Evolutionary conservation across 2,113 vertebrate species (phyloP), one percentile per base, ranked within the genome.

Genomic region (Sprattus sprattus): DNA sequence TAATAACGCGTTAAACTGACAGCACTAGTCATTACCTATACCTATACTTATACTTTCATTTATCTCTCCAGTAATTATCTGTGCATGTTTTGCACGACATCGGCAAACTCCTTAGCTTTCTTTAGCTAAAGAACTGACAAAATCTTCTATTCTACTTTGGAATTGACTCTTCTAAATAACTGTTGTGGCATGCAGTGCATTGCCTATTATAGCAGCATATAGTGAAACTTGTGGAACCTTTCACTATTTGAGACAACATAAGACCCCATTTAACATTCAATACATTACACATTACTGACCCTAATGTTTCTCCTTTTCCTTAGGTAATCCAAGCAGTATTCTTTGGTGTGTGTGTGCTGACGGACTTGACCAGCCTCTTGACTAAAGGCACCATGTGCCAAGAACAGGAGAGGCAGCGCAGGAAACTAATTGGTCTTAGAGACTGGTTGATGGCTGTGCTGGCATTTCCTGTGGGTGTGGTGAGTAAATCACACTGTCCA

Each of bases 401-500:
- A 89, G 98, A 99, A 87, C 98, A 99, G 93, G 97, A 99, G 91
- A 93, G 97, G 45, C 98, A 99, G 92, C 94, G 99, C 57, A 96
- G 90, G 93, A 99, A 99, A 89, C 96, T 99, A 47, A 97, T 99
- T 88, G 93, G 96, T 28, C 96, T 99, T 64, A 93, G 98, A 81
- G 98, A 99, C 94, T 99, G 98, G 98, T 94, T 99, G 92, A 96
- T 99, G 95, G 97, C 98, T 0, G 97, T 99, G 44, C 87, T 99
- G 87, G 98, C 98, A 86, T 99, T 99, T 89, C 98, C 98, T 39
- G 94, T 98, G 6, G 98, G 98, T 90, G 95, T 97, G 94, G 98
- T 99, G 94, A 97, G 98, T 96, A 78, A 71, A 71, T 71, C 18
- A 22, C 20, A 60, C 6, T 60, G 18, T 60, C 22, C 18, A 7